A percentile compares a stretch with the other conserved stretches of the same genome.
Conservation (phyloP, 1,140 invertebrate species). For the Drosophila willistoni region DNA sequence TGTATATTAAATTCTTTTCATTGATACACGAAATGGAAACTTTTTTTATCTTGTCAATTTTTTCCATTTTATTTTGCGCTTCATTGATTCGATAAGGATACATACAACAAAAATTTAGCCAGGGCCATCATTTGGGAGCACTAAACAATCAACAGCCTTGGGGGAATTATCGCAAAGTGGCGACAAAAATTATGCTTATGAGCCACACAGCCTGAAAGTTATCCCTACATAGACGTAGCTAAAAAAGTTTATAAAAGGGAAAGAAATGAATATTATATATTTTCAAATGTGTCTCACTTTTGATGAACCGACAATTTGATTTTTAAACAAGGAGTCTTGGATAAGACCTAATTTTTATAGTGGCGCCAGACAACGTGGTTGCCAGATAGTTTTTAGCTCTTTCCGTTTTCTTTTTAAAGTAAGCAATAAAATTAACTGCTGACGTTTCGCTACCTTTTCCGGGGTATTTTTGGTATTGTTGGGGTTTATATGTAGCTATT, state of each 20-base stretch:
- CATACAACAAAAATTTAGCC: slow-evolving; percentile 3
- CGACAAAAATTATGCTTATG: slow-evolving; percentile 22
- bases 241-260: background rate
- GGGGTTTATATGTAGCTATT: no score
- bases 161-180: slow-evolving; percentile 18
- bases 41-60: background rate
- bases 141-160: slow-evolving; percentile 21
- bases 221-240: slow-evolving; percentile 19
- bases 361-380: no score
- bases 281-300: no score
- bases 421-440: no score
- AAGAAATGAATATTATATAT: no score
- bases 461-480: no score
- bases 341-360: no score
- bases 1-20: background rate
- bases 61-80: slow-evolving; percentile 2
- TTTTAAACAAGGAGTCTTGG: no score
- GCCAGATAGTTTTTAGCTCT: no score
- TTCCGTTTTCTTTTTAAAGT: no score
- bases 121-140: slow-evolving; percentile 12
- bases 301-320: no score
- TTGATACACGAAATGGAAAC: background rate
- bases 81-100: slow-evolving; percentile 14
- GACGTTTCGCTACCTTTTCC: no score
- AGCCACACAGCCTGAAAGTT: slow-evolving; percentile 15